Evolutionary conservation across 1,140 invertebrate species (phyloP).

Genomic region (Brachionus koreanus): DNA sequence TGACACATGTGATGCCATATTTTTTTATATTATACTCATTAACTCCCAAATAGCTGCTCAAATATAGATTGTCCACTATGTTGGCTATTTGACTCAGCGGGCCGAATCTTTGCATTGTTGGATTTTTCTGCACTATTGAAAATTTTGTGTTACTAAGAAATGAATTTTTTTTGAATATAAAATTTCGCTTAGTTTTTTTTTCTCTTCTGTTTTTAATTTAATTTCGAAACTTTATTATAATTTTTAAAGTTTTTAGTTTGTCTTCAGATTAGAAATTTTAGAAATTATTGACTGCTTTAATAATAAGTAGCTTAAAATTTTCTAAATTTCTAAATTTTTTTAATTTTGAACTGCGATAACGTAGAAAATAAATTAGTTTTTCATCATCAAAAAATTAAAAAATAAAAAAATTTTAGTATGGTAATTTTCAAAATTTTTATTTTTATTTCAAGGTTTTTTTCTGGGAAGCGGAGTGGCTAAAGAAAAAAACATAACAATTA

Average conservation of each 20-base stretch:
- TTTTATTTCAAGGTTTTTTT: too few relatives aligned
- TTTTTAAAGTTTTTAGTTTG: not conserved
- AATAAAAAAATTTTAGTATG: too few relatives aligned
- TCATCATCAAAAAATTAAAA: too few relatives aligned
- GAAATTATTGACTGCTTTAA: not conserved
- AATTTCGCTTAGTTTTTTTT: not conserved
- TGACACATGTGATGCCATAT: constrained; percentile 33
- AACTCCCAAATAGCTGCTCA: constrained; percentile 5
- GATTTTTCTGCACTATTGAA: not conserved
- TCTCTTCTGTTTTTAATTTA: not conserved
- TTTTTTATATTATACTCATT: constrained; percentile 31
- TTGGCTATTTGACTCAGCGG: constrained; percentile 40
- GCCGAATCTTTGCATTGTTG: not conserved
- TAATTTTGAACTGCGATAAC: too few relatives aligned
- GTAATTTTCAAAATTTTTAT: too few relatives aligned
- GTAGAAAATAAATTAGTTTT: too few relatives aligned
- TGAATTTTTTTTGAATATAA: not conserved
- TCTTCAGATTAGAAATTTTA: not conserved
- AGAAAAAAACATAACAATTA: too few relatives aligned
- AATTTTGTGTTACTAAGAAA: constrained; percentile 18
- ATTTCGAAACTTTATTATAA: not conserved
- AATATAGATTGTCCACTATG: constrained; percentile 25
- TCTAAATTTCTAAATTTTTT: not conserved
- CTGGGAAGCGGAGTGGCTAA: too few relatives aligned
- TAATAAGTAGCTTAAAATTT: not conserved